Evolutionary conservation across 92 coral and sea anemone genomes (phyloP), one percentile per base, ranked within the genome.

Genomic region (Porites lobata): DNA sequence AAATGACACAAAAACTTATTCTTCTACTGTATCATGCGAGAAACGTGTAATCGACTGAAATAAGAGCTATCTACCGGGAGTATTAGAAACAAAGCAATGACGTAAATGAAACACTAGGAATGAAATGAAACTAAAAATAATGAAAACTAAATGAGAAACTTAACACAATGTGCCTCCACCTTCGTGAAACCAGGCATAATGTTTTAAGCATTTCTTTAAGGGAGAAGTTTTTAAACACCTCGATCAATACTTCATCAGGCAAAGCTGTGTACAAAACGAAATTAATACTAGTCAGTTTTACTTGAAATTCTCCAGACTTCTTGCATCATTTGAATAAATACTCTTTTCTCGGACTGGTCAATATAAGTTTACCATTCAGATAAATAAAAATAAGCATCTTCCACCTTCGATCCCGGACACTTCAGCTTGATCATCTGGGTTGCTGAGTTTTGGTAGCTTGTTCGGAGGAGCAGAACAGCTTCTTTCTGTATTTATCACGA

Each of bases 181-280:
- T 84, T 13, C 13, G 62, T 84, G 88, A 84, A 66, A 85, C 89
- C 67, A 76, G 89, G 77, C 89, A 85, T 76, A 85, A 4, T 85
- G 88, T 85, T 85, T 85, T 85, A 85, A 85, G 88, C 38, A 85
- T 6, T 84, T 84, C 81, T 74, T 85, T 85, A 85, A 75, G 81
- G 88, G 64, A 75, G 88, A 85, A 85, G 82, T 74, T 73, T 84
- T 84, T 74, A 84, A 85, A 85, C 88, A 85, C 88, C 88, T 74
- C 88, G 82, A 85, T 82, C 88, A 74, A 85, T 85, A 75, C 82
- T 85, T 85, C 88, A 85, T 85, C 88, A 14, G 88, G 82, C 88
- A 85, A 85, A 85, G 88, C 82, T 85, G 82, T 85, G 88, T 74
- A 75, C 88, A 85, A 85, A 85, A 85, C 88, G 88, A 85, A 85